These are phyloP conservation scores for Phrynocephalus guinanensis DNA, from an alignment of 2,797 vertebrate species.

Conservation along the genomic window DNA sequence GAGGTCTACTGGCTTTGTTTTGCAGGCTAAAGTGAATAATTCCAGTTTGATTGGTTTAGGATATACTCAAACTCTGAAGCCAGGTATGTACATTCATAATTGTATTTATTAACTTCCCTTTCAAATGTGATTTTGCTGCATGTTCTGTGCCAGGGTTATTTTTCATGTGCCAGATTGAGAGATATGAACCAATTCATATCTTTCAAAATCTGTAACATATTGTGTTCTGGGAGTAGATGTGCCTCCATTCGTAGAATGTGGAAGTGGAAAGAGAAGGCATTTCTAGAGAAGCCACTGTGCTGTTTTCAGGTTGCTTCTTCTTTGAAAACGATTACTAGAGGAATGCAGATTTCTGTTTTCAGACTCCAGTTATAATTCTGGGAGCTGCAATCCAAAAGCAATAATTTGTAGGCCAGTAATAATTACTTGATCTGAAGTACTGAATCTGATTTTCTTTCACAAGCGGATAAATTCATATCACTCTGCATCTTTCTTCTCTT, in stretches of 20 bases:
- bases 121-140: neutral
- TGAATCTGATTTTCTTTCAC: neutral
- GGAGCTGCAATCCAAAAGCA: no score
- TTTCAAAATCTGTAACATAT: neutral
- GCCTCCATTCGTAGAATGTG: neutral
- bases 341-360: no score
- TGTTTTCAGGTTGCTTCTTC: neutral
- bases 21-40: slow-evolving; percentile 98
- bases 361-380: no score
- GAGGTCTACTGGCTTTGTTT: slow-evolving; percentile 19
- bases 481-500: neutral
- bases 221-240: neutral
- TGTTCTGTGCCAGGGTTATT: neutral
- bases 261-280: neutral
- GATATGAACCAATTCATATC: neutral
- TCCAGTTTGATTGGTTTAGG: slow-evolving; percentile 96
- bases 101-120: neutral
- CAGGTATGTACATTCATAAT: slow-evolving; percentile 82
- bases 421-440: no score
- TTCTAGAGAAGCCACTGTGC: neutral
- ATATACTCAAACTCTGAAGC: slow-evolving; percentile 96
- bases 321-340: neutral
- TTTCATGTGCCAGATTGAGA: neutral
- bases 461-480: neutral
- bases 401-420: no score